Evolutionary conservation across 2,113 vertebrate species (phyloP).

Genomic region (Melanotaenia duboulayi): DNA sequence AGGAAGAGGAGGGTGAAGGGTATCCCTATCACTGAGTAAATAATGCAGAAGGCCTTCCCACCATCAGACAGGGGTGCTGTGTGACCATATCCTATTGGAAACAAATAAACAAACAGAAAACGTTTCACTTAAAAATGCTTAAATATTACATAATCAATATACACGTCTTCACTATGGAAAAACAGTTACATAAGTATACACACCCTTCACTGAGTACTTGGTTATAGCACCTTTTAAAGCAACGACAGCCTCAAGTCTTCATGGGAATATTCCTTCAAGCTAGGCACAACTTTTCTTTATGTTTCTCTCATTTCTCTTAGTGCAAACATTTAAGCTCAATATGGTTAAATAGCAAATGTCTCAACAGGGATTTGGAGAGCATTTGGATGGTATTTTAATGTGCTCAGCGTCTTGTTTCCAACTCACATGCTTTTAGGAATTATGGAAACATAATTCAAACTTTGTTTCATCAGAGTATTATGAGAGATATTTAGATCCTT

Average conservation of each 20-base stretch:
- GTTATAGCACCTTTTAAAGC: background rate
- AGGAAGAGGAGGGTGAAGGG: slow-evolving; percentile 98
- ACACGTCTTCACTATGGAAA: background rate
- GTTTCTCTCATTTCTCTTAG: too few species aligned
- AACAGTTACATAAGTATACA: background rate
- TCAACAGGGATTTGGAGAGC: too few species aligned
- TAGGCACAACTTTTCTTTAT: too few species aligned
- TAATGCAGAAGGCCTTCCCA: slow-evolving; percentile 96
- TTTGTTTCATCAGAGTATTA: too few species aligned
- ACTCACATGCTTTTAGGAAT: too few species aligned
- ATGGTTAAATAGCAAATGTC: too few species aligned
- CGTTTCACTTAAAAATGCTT: background rate
- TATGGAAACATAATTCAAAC: too few species aligned
- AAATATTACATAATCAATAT: too few species aligned
- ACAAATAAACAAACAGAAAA: slow-evolving; percentile 8
- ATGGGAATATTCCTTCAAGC: background rate
- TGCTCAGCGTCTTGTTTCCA: too few species aligned
- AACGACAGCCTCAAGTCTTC: background rate
- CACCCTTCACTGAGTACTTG: background rate
- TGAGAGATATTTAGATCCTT: too few species aligned
- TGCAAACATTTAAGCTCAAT: too few species aligned
- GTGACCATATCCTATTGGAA: slow-evolving; percentile 91
- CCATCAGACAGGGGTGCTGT: slow-evolving; percentile 95
- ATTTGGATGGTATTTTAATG: too few species aligned
- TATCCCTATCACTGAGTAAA: slow-evolving; percentile 96